Conservation (phyloP, 2,888 invertebrate species). For the Dimorphilus gyrociliatus region DNA sequence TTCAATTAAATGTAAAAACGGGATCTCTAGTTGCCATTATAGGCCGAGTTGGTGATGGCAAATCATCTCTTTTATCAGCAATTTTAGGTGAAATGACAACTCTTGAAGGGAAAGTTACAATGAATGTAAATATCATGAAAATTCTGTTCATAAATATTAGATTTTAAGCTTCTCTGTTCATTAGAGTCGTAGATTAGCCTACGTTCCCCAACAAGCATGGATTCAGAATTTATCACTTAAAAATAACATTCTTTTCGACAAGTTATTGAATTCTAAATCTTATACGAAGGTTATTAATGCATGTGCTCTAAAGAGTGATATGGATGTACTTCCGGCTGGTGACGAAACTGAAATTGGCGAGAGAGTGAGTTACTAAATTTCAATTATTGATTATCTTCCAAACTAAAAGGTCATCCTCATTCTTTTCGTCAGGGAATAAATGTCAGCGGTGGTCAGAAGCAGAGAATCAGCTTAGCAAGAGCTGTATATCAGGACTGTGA, state of each 20-base stretch:
- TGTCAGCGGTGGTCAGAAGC: slow-evolving; percentile 36
- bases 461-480: slow-evolving; percentile 34
- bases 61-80: slow-evolving; percentile 51
- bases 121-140: not conserved
- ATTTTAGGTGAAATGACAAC: slow-evolving; percentile 78
- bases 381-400: too few species aligned
- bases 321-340: slow-evolving; percentile 42
- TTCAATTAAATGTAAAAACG: slow-evolving; percentile 53
- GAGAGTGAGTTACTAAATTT: slow-evolving; percentile 31
- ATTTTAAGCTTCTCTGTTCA: not conserved
- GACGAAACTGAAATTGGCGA: slow-evolving; percentile 46
- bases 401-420: too few species aligned
- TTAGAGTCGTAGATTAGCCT: slow-evolving; percentile 20
- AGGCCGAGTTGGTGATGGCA: slow-evolving; percentile 71
- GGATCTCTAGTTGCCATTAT: slow-evolving; percentile 64
- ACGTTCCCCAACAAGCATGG: slow-evolving; percentile 42
- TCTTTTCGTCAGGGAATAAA: slow-evolving; percentile 29
- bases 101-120: slow-evolving; percentile 54
- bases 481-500: slow-evolving; percentile 33
- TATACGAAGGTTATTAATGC: slow-evolving; percentile 22
- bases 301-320: slow-evolving; percentile 40
- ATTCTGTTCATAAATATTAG: not conserved
- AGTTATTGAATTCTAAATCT: too few species aligned
- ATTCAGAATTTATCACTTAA: slow-evolving; percentile 42
- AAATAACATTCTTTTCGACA: slow-evolving; percentile 42